These are phyloP conservation scores for Hippopotamus amphibius DNA, from an alignment of 2,113 vertebrate species.

Conservation along the genomic window DNA sequence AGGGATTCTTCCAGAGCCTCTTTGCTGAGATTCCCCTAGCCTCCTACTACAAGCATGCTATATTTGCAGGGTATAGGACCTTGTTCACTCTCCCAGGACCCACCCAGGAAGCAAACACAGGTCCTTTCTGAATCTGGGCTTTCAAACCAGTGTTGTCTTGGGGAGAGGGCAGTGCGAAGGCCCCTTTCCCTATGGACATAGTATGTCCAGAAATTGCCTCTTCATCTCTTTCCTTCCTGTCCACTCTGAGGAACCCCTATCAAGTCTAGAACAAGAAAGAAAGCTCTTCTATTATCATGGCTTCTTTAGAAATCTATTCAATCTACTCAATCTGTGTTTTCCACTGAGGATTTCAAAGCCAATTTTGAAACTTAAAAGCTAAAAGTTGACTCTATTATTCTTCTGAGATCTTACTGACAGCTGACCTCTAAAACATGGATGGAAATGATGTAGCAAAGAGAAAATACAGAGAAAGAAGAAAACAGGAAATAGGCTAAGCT, in stretches of 20 bases:
- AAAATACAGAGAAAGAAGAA: background rate
- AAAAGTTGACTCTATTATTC: background rate
- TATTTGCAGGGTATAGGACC: background rate
- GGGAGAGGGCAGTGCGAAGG: background rate
- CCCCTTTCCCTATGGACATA: background rate
- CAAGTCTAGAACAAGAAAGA: background rate
- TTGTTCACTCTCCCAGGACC: background rate
- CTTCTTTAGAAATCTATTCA: conserved; percentile 17
- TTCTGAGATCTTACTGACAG: background rate
- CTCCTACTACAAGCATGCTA: background rate
- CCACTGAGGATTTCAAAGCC: background rate
- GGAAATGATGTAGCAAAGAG: background rate
- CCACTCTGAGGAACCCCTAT: background rate
- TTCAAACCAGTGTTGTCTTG: background rate
- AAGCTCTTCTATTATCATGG: background rate
- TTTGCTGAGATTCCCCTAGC: background rate
- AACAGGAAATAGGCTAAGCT: background rate
- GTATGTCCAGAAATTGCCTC: background rate
- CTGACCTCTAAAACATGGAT: background rate
- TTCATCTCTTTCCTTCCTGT: background rate
- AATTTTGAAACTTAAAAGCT: conserved; percentile 26
- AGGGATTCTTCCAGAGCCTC: background rate
- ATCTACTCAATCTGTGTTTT: background rate
- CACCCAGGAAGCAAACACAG: background rate
- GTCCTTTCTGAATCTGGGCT: background rate